Conservation (phyloP, 2,888 invertebrate genomes). For the Spodoptera picta region DNA sequence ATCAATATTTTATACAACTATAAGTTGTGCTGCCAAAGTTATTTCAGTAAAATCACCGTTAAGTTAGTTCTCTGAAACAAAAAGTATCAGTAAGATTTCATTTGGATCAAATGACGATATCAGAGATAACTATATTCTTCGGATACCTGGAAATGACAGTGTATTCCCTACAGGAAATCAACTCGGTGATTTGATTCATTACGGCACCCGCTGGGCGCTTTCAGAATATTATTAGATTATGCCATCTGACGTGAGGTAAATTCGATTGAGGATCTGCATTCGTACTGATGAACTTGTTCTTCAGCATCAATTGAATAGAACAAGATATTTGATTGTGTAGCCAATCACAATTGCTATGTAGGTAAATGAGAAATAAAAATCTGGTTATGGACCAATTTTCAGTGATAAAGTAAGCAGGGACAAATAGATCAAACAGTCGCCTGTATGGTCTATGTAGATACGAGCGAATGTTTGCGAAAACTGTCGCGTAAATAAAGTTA, state of each 20-base stretch:
- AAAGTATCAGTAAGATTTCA: conserved; percentile 13
- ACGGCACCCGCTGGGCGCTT: conserved; percentile 42
- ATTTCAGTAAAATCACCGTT: no score
- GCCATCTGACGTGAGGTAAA: conserved; percentile 32
- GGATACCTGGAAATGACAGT: conserved; percentile 33
- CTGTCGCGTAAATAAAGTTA: conserved; percentile 31
- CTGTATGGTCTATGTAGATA: no score
- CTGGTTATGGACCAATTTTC: no score
- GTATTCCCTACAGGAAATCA: conserved; percentile 59
- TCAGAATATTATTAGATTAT: conserved; percentile 48
- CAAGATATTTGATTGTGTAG: conserved; percentile 19
- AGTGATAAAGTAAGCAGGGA: no score
- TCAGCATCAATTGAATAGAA: conserved; percentile 12
- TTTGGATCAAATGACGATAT: conserved; percentile 31
- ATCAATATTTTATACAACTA: no score
- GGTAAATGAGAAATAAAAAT: no score
- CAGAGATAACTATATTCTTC: conserved; percentile 30
- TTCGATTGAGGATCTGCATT: conserved; percentile 35
- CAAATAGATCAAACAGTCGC: no score
- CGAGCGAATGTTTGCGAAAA: conserved; percentile 20
- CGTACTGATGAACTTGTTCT: conserved; percentile 31
- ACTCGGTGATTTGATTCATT: conserved; percentile 62
- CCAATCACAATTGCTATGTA: not conserved
- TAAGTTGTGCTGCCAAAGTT: no score
- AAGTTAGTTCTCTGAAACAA: not conserved